These are phyloP conservation scores for Hetaerina titia DNA, from an alignment of 2,888 invertebrate species.

Conservation along the genomic window DNA sequence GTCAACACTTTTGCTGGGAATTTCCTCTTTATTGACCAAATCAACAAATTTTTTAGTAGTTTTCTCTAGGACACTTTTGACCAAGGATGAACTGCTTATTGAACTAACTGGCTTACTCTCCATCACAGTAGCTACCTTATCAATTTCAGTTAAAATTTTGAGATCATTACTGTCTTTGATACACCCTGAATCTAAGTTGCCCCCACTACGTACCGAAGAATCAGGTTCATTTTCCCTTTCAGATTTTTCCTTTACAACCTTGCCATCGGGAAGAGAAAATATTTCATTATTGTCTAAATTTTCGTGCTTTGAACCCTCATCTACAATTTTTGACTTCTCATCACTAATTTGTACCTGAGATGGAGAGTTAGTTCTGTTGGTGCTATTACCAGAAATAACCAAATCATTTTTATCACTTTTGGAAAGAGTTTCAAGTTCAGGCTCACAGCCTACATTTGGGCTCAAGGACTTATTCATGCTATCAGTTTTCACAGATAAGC, in stretches of 20 bases:
- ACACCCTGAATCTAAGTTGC: background rate
- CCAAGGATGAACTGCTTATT: background rate
- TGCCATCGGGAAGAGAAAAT: background rate
- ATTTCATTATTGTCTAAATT: slow-evolving; percentile 49
- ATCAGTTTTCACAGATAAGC: background rate
- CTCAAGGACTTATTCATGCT: background rate
- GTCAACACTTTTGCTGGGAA: background rate
- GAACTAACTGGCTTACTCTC: background rate
- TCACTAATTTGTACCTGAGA: slow-evolving; percentile 58
- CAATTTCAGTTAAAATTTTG: background rate
- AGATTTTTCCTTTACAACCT: background rate
- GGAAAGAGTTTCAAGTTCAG: background rate
- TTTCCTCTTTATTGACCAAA: background rate
- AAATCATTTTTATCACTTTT: background rate
- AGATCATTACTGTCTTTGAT: slow-evolving; percentile 28
- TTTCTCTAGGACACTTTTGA: background rate
- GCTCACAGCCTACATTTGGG: background rate
- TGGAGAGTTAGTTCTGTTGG: background rate
- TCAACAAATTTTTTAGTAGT: background rate
- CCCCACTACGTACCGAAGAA: background rate
- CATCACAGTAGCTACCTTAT: background rate
- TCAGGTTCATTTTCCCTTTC: background rate
- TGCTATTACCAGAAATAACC: background rate
- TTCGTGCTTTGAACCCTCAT: background rate
- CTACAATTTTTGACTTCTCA: background rate